Conservation (phyloP, 2,888 invertebrate genomes). For the Ptilodon capucinus region DNA sequence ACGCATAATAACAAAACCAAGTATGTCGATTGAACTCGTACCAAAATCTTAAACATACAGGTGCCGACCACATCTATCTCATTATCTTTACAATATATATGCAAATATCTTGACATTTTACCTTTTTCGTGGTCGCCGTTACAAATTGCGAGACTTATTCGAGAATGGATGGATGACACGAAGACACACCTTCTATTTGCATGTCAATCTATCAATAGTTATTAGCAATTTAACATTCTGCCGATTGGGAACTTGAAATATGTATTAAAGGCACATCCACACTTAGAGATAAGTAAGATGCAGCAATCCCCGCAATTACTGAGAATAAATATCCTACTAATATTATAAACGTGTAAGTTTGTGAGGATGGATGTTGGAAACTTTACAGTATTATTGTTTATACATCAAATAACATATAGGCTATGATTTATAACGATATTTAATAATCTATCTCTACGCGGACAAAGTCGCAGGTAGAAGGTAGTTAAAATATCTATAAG, state of each 20-base stretch:
- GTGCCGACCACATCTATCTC: not conserved
- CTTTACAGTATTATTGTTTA: no score
- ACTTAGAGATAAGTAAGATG: not conserved
- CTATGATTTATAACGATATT: no score
- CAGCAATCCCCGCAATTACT: no score
- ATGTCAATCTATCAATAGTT: conserved; percentile 21
- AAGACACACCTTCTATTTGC: conserved; percentile 13
- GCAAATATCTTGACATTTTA: conserved; percentile 21
- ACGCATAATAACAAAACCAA: not conserved
- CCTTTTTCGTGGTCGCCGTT: conserved; percentile 14
- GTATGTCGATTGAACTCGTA: not conserved
- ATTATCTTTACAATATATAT: conserved; percentile 20
- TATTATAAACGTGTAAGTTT: no score
- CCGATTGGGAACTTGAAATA: conserved; percentile 2
- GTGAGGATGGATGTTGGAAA: no score
- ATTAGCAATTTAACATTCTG: conserved; percentile 3
- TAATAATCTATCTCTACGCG: no score
- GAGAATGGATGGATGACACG: conserved; percentile 15
- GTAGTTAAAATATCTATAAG: no score
- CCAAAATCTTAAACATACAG: not conserved
- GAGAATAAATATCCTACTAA: no score
- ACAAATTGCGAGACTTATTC: conserved; percentile 25
- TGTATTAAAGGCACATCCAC: not conserved
- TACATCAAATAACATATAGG: no score
- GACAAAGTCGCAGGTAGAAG: no score